Conservation (phyloP, 2,888 invertebrate species). For the Oligia fasciuncula region DNA sequence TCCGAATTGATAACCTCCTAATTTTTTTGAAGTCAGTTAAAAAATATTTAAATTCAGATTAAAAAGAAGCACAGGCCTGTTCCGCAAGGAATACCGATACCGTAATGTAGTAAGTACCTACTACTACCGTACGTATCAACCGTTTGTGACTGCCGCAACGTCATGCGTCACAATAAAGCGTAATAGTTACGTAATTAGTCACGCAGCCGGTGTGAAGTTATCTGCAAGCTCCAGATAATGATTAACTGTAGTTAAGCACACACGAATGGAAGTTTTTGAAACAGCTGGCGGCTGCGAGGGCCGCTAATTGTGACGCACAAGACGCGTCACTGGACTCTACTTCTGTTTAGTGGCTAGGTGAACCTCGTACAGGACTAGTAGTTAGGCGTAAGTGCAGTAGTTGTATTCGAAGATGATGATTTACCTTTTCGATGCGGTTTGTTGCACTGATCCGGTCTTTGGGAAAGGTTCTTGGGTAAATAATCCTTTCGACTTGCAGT, state of each 20-base stretch:
- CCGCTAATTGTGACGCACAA: constrained; percentile 25
- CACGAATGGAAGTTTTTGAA: constrained; percentile 37
- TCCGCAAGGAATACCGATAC: neutral
- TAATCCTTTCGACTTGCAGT: neutral
- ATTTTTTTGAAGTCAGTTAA: no score
- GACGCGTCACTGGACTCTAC: neutral
- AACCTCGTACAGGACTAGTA: neutral
- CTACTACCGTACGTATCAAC: no score
- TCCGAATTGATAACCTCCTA: no score
- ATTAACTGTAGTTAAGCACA: neutral
- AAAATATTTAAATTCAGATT: neutral
- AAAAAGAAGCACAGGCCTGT: neutral
- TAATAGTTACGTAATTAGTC: constrained; percentile 22
- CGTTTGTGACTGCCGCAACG: neutral
- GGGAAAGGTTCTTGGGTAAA: neutral
- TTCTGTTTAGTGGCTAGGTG: constrained; percentile 3
- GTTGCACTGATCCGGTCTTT: neutral
- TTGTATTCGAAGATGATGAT: neutral
- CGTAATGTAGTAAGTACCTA: neutral
- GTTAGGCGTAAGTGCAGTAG: neutral
- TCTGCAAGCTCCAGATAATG: constrained; percentile 12
- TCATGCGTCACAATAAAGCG: constrained; percentile 22
- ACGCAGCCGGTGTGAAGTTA: constrained; percentile 5
- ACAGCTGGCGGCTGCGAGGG: constrained; percentile 36
- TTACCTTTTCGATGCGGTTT: neutral